Base-by-base conservation (phyloP, 2,888 invertebrate species). In the Mesorhabditis sp. region DNA sequence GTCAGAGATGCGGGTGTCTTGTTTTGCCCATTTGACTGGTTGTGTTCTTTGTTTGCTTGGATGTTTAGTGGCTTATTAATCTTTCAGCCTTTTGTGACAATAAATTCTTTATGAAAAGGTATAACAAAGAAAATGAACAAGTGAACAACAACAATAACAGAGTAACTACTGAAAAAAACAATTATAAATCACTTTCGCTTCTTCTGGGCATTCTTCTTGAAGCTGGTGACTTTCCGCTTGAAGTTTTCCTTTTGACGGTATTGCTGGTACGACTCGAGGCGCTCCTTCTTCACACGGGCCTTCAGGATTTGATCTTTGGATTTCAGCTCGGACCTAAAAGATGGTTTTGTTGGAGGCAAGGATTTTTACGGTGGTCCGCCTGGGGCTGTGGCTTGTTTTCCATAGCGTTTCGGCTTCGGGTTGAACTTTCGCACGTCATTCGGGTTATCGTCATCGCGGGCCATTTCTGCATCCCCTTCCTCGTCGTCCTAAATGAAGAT, bases 221-320 rank as follows among this genome's bases (percentile, higher is more conserved):
- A 44, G 28, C 5, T 45, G n/a, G 7, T 67, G 5, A 67, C 62
- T 69, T 72, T 76, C 65, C 68, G 77, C 66, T 79, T 79, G 65
- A 75, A 41, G 69, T 80, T 80, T 68, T 82, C 76, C 45, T 72
- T 70, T 62, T 73, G 67, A 45, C 74, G 67, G 64, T 73, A 74
- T 66, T 75, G 72, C 75, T 84, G 83, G 71, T 80, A 85, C 62
- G 76, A 74, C 43, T 80, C 77, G 13, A 81, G 76, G 43, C 76
- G 72, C 62, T 76, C 77, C 70, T 78, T 78, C 70, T 76, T 76
- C 50, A 72, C 72, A 13, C 84, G 75, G 43, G 72, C 74, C 67
- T 82, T 82, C 63, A 74, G 50, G 62, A 82, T 80, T 66, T 81
- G 76, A 42, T 73, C 74, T 66, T 67, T 70, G 58, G 72, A 76